phyloP scores from a whole-genome alignment of 2,888 invertebrate species.

The Caenorhabditis japonica region DNA sequence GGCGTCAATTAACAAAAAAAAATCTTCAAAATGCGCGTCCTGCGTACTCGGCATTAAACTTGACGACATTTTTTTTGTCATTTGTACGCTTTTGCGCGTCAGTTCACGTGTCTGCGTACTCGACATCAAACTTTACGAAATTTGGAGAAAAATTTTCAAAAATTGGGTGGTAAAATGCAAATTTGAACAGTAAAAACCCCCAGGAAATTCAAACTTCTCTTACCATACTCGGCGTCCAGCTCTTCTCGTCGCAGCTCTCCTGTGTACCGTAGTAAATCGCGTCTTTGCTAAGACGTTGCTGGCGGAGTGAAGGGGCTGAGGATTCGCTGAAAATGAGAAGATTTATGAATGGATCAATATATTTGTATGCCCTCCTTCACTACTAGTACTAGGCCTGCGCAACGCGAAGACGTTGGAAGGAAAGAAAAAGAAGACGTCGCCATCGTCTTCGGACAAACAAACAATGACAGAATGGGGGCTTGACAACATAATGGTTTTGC shows the following conservation, averaged over 20 bases:
- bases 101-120: no score
- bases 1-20: no score
- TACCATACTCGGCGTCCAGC: conserved; percentile 61
- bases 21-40: no score
- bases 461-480: not conserved
- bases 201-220: no score
- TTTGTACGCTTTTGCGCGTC: no score
- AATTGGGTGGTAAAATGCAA: not conserved
- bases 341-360: not conserved
- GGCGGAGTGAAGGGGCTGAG: conserved; percentile 60
- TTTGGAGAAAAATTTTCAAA: not conserved
- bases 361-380: not conserved
- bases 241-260: conserved; percentile 58
- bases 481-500: no score
- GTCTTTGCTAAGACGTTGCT: conserved; percentile 53
- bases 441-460: conserved; percentile 32
- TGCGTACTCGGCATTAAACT: no score
- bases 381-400: conserved; percentile 2
- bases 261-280: conserved; percentile 54
- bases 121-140: no score
- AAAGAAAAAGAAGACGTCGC: conserved; percentile 4
- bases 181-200: conserved; percentile 5
- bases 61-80: no score
- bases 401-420: conserved; percentile 12
- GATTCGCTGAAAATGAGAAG: conserved; percentile 58